A percentile compares a stretch with the other conserved stretches of the same genome.
Conservation (phyloP, 2,888 invertebrate species). For the Acanthoscelides obtectus region DNA sequence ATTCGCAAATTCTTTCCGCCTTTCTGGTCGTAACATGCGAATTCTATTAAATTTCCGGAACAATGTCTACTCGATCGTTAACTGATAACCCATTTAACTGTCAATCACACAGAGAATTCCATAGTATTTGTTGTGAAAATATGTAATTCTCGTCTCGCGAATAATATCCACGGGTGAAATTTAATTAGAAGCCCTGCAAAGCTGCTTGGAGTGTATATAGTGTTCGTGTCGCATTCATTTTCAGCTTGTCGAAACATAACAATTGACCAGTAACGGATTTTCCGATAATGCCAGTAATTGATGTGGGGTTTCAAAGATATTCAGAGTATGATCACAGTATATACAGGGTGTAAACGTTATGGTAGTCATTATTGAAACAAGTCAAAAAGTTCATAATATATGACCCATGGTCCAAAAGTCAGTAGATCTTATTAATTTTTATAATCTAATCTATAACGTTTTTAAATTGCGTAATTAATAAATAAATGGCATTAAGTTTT, state of each 20-base stretch:
- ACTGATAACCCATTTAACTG: constrained; percentile 2
- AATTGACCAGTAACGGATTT: neutral
- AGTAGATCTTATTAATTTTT: too few species aligned
- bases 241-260: neutral
- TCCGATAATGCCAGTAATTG: neutral
- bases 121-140: constrained; percentile 2
- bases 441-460: too few species aligned
- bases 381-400: too few species aligned
- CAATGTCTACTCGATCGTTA: constrained; percentile 3
- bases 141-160: constrained; percentile 1
- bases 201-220: neutral
- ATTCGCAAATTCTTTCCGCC: neutral
- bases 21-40: neutral
- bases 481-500: too few species aligned
- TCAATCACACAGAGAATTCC: constrained; percentile 1
- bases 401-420: too few species aligned
- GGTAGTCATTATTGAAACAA: too few species aligned
- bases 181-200: neutral
- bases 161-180: neutral
- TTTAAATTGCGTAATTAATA: too few species aligned
- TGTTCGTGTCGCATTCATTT: neutral
- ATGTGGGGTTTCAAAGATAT: too few species aligned
- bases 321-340: too few species aligned
- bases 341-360: too few species aligned
- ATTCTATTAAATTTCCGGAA: constrained; percentile 4